These are phyloP conservation scores for Merodon equestris DNA, from an alignment of 2,888 invertebrate species.

Conservation along the genomic window DNA sequence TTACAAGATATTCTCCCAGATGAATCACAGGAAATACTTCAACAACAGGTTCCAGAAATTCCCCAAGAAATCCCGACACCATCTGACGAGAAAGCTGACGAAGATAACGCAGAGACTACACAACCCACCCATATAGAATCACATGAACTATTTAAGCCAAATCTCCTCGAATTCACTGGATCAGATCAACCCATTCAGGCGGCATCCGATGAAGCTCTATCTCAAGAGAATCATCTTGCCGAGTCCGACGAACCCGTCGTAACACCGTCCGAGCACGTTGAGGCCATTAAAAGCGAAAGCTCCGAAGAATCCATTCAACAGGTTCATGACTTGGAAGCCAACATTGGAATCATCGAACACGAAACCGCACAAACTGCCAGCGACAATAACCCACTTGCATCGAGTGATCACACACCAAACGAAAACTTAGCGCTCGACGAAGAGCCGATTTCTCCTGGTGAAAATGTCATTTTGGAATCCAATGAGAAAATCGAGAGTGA, in stretches of 20 bases:
- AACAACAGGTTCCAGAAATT: conserved; percentile 5
- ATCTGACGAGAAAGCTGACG: conserved; percentile 1
- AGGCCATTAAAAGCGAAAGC: conserved; percentile 42
- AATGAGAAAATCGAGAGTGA: conserved; percentile 64
- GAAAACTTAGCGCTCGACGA: conserved; percentile 23
- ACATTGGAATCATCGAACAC: conserved; percentile 40
- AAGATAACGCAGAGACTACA: neutral
- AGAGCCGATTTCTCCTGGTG: conserved; percentile 34
- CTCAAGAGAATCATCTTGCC: conserved; percentile 39
- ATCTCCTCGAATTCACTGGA: conserved; percentile 10
- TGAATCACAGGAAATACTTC: conserved; percentile 5
- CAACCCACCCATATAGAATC: conserved; percentile 1
- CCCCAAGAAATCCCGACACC: conserved; percentile 26
- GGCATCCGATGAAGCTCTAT: conserved; percentile 24
- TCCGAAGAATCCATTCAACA: conserved; percentile 41
- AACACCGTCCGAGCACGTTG: conserved; percentile 18
- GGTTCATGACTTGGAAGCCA: conserved; percentile 45
- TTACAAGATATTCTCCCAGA: conserved; percentile 17
- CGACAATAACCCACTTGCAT: conserved; percentile 45
- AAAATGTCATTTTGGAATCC: conserved; percentile 36
- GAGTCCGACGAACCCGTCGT: conserved; percentile 22
- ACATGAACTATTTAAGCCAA: conserved; percentile 10
- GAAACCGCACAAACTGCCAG: conserved; percentile 24
- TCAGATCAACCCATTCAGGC: neutral
- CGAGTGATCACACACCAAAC: conserved; percentile 29